These are phyloP conservation scores for Archaeoteleia sp. DNA, from an alignment of 2,888 invertebrate species.

Conservation along the genomic window DNA sequence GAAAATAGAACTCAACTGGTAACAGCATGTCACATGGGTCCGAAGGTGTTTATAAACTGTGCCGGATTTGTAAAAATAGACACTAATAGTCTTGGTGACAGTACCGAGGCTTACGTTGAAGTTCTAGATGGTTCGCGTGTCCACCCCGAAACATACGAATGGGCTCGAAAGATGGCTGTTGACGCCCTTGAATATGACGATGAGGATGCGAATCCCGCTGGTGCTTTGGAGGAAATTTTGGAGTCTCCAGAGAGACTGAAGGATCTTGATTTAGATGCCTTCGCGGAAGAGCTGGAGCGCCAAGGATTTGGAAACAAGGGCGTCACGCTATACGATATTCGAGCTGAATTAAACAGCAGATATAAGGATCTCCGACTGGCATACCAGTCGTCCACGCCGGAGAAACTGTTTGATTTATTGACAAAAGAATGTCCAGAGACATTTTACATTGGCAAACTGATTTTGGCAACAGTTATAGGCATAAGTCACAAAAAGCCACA, in stretches of 20 bases:
- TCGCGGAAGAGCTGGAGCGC: conserved; percentile 96
- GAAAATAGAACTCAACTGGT: conserved; percentile 96
- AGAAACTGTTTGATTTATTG: conserved; percentile 94
- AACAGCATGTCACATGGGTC: conserved; percentile 97
- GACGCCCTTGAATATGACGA: conserved; percentile 99
- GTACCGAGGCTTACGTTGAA: conserved; percentile 96
- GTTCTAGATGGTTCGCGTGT: conserved; percentile 98
- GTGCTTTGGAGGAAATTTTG: conserved; percentile 97
- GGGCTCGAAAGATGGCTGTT: conserved; percentile 99
- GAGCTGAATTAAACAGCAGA: conserved; percentile 94
- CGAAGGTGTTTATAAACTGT: conserved; percentile 98
- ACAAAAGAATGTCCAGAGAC: conserved; percentile 97
- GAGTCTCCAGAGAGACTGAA: conserved; percentile 95
- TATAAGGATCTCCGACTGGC: conserved; percentile 92
- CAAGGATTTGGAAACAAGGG: conserved; percentile 92
- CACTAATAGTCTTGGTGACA: conserved; percentile 94
- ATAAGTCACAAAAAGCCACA: conserved; percentile 92
- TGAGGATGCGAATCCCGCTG: conserved; percentile 96
- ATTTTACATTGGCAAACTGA: conserved; percentile 91
- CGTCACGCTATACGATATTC: conserved; percentile 97
- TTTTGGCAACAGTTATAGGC: conserved; percentile 86
- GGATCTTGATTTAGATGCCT: conserved; percentile 98
- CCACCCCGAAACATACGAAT: conserved; percentile 99
- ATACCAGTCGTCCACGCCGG: conserved; percentile 86
- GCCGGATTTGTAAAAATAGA: conserved; percentile 99